Evolutionary conservation across 2,113 vertebrate genomes (phyloP).

Genomic region (Vimba vimba): DNA sequence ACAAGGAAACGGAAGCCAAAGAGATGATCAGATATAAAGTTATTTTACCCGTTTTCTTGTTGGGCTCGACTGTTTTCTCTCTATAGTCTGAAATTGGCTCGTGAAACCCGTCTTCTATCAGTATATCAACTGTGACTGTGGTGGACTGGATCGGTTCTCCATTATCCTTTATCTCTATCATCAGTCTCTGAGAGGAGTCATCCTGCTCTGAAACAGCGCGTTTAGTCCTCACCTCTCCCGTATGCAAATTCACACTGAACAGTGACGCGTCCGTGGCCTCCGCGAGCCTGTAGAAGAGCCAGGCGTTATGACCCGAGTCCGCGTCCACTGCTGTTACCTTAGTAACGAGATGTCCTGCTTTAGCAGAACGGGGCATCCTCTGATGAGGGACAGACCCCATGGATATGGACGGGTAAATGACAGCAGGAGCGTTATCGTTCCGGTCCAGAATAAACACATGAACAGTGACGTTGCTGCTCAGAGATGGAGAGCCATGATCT

Average conservation of each 20-base stretch:
- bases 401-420: too few relatives aligned
- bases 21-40: slow-evolving; percentile 85
- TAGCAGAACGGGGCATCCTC: too few relatives aligned
- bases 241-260: slow-evolving; percentile 78
- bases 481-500: slow-evolving; percentile 76
- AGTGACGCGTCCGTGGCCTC: slow-evolving; percentile 79
- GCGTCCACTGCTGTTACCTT: too few relatives aligned
- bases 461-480: slow-evolving; percentile 61
- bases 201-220: slow-evolving; percentile 78
- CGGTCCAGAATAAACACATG: too few relatives aligned
- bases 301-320: slow-evolving; percentile 80
- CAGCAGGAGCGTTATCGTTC: too few relatives aligned
- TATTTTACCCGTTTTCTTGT: slow-evolving; percentile 64
- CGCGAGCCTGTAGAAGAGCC: slow-evolving; percentile 78
- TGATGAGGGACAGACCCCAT: too few relatives aligned
- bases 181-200: slow-evolving; percentile 72
- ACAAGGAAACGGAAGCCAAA: slow-evolving; percentile 57
- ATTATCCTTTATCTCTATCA: slow-evolving; percentile 81
- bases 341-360: too few relatives aligned
- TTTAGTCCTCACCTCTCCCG: slow-evolving; percentile 80
- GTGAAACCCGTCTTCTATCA: slow-evolving; percentile 58
- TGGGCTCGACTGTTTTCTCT: slow-evolving; percentile 31
- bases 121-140: slow-evolving; percentile 72
- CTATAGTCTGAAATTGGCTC: slow-evolving; percentile 56
- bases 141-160: slow-evolving; percentile 81